Conservation (phyloP, 2,888 invertebrate genomes). For the Callinectes sapidus region DNA sequence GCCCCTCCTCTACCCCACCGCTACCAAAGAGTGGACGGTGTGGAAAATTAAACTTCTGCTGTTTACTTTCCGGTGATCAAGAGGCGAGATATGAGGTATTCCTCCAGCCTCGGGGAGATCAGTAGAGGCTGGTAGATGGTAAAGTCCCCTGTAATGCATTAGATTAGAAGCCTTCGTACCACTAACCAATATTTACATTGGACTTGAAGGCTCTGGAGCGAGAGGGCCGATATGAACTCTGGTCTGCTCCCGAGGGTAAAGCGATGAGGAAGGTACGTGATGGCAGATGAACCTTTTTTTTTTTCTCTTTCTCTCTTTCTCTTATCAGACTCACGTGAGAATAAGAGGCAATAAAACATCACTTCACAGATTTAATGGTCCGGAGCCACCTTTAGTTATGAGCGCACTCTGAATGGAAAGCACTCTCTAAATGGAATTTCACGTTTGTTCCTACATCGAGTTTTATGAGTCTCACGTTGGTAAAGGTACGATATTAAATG, state of each 20-base stretch:
- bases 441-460: neutral
- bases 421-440: neutral
- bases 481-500: conserved; percentile 16
- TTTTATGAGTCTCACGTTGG: neutral
- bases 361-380: neutral
- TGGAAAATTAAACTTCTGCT: neutral
- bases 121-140: neutral
- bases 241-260: neutral
- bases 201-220: neutral
- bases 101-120: conserved; percentile 16
- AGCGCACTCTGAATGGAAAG: neutral
- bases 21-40: neutral
- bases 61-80: neutral
- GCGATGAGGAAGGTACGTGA: neutral
- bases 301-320: neutral
- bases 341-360: neutral
- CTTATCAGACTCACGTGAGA: neutral
- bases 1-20: neutral
- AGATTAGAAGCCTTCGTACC: neutral
- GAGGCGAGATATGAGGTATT: conserved; percentile 14
- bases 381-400: neutral
- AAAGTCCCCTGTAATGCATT: conserved; percentile 9
- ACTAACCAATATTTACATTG: neutral
- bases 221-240: neutral
- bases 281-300: neutral